Conservation (phyloP, 2,113 vertebrate species). For the Balaenoptera acutorostrata region DNA sequence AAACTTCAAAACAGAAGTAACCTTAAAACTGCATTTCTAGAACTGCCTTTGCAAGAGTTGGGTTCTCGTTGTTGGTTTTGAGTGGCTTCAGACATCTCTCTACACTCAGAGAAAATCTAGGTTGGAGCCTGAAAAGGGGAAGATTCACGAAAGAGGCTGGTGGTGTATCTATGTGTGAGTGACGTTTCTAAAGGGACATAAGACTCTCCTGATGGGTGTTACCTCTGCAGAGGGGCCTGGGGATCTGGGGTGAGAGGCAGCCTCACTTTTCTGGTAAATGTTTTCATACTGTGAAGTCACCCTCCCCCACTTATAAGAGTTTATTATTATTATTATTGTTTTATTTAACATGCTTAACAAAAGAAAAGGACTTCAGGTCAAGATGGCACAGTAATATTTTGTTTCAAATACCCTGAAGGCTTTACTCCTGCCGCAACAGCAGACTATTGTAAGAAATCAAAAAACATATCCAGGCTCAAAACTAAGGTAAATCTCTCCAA, state of each 20-base stretch:
- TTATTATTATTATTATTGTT: not conserved
- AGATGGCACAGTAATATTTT: not conserved
- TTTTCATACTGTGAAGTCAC: not conserved
- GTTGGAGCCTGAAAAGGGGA: not conserved
- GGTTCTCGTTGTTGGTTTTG: not conserved
- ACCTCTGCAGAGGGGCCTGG: too few species aligned
- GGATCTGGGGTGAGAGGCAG: not conserved
- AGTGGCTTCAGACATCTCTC: not conserved
- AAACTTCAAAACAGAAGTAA: not conserved
- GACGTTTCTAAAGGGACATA: too few species aligned
- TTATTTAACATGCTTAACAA: not conserved
- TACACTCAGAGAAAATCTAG: not conserved
- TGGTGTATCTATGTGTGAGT: not conserved
- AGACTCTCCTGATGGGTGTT: not conserved
- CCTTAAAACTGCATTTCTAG: not conserved
- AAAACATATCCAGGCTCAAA: not conserved
- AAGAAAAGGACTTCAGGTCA: not conserved
- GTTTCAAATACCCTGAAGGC: not conserved
- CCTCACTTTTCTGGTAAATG: not conserved
- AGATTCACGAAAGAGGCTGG: not conserved
- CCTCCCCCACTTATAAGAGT: not conserved
- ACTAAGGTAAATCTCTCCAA: not conserved
- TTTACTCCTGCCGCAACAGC: not conserved
- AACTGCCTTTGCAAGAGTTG: not conserved
- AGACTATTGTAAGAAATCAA: not conserved